A percentile compares a stretch with the other conserved stretches of the same genome.
These are phyloP conservation scores for Enteromius radiatus DNA, from an alignment of 2,797 vertebrate genomes.

Conservation along the genomic window DNA sequence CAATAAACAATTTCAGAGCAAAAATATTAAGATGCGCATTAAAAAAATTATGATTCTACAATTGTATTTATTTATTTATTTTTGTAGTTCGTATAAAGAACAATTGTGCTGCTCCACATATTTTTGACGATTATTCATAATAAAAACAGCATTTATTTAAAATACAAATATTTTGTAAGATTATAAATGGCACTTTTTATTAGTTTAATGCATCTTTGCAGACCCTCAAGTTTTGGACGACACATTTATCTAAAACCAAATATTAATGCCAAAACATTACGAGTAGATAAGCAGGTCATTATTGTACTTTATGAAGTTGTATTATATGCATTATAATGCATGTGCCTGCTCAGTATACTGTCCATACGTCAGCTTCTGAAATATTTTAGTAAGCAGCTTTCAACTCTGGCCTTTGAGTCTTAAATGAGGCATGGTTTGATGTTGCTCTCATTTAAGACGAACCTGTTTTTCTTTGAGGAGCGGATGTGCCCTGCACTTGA, in stretches of 20 bases:
- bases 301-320: neutral
- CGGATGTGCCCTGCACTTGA: constrained; percentile 61
- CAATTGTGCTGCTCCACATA: neutral
- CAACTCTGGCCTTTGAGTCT: constrained; percentile 30
- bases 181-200: neutral
- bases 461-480: constrained; percentile 44
- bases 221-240: neutral
- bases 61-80: too few relatives aligned
- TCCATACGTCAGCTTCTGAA: constrained; percentile 26
- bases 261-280: neutral
- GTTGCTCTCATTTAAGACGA: constrained; percentile 23
- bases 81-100: neutral
- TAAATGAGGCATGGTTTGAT: constrained; percentile 45
- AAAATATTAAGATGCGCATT: neutral
- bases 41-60: too few relatives aligned
- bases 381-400: constrained; percentile 35
- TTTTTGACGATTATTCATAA: neutral
- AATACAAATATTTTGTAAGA: neutral
- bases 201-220: neutral
- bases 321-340: neutral
- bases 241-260: neutral
- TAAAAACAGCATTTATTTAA: neutral
- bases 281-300: neutral
- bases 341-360: neutral
- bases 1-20: neutral